Evolutionary conservation across 2,113 vertebrate genomes (phyloP).

Genomic region (Perca schrenkii): DNA sequence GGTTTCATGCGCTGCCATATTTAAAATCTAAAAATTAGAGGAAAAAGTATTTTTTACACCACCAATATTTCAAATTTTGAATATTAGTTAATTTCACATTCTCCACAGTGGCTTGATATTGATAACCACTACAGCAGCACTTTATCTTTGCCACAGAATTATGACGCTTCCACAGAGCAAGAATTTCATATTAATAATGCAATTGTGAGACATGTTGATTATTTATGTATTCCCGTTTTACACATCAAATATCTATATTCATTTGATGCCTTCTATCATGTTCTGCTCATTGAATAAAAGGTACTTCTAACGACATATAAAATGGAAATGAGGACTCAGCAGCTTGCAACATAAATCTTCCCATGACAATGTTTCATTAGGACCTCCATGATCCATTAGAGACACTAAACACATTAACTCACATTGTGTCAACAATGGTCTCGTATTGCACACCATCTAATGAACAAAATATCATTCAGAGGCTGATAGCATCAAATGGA

Average conservation of each 20-base stretch:
- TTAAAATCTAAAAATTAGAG: slow-evolving; percentile 52
- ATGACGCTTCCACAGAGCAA: not conserved
- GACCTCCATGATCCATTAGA: slow-evolving; percentile 82
- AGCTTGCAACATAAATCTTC: slow-evolving; percentile 79
- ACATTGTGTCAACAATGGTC: slow-evolving; percentile 80
- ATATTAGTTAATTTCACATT: slow-evolving; percentile 47
- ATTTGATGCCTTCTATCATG: slow-evolving; percentile 35
- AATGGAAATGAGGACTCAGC: slow-evolving; percentile 76
- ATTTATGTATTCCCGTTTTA: slow-evolving; percentile 39
- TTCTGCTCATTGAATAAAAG: slow-evolving; percentile 67
- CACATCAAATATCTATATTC: slow-evolving; percentile 41
- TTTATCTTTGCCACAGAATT: slow-evolving; percentile 19
- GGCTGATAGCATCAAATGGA: slow-evolving; percentile 73
- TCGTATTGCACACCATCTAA: slow-evolving; percentile 74
- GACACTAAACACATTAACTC: slow-evolving; percentile 83
- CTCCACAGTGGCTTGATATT: slow-evolving; percentile 24
- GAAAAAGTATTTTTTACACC: not conserved
- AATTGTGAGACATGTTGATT: slow-evolving; percentile 22
- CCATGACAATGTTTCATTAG: slow-evolving; percentile 82
- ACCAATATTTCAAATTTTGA: slow-evolving; percentile 40
- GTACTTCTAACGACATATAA: slow-evolving; percentile 62
- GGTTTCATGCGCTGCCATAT: slow-evolving; percentile 56
- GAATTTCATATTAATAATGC: slow-evolving; percentile 31
- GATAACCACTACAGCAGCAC: slow-evolving; percentile 15
- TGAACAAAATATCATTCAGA: slow-evolving; percentile 78